phyloP scores from a whole-genome alignment of 2,888 invertebrate genomes.

The Allolobophora icterica region DNA sequence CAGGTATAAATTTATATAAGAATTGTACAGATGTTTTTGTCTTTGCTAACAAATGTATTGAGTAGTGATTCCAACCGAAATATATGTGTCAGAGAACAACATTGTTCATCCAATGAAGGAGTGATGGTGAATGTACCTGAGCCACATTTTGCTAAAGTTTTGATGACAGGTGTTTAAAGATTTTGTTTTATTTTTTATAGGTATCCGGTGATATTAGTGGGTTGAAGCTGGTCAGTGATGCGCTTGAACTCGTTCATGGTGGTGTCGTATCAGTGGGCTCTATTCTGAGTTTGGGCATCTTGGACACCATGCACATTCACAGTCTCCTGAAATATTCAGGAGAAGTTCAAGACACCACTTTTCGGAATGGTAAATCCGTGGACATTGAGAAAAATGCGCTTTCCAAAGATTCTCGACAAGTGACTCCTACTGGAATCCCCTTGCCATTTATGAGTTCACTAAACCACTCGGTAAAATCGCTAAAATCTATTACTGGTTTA shows the following conservation, averaged over 20 bases:
- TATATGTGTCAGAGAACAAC: no score
- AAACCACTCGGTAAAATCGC: neutral
- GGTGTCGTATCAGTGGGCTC: neutral
- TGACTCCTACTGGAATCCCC: neutral
- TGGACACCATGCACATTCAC: slow-evolving; percentile 1
- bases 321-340: neutral
- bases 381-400: neutral
- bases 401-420: neutral
- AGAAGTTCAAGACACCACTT: neutral
- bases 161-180: neutral
- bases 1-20: no score
- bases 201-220: neutral
- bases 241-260: slow-evolving; percentile 18
- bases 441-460: slow-evolving; percentile 17
- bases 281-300: slow-evolving; percentile 12
- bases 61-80: no score
- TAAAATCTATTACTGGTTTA: neutral
- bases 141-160: no score
- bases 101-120: no score
- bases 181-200: neutral
- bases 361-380: neutral
- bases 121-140: no score
- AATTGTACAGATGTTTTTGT: no score
- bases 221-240: slow-evolving; percentile 6
- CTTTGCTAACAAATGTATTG: no score